These are phyloP conservation scores for Clamator glandarius DNA, from an alignment of 2,797 vertebrate species.

Conservation along the genomic window DNA sequence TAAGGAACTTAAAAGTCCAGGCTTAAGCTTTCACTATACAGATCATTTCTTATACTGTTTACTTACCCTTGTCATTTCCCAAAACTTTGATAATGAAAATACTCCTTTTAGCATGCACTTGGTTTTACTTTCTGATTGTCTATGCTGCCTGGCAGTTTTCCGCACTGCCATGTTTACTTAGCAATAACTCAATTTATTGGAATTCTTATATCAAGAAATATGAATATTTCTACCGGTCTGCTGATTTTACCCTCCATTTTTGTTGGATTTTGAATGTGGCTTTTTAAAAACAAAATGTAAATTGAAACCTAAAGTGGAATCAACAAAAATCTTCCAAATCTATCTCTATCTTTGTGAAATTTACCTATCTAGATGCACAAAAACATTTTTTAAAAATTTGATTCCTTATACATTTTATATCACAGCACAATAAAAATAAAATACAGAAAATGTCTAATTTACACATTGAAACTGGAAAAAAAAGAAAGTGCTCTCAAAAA, in stretches of 20 bases:
- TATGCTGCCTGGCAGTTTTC: not conserved
- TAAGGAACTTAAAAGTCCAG: not conserved
- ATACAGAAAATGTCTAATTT: not conserved
- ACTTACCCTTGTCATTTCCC: not conserved
- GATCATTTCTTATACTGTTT: not conserved
- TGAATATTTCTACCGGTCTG: not conserved
- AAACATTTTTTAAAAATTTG: not conserved
- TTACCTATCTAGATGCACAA: not conserved
- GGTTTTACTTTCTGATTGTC: not conserved
- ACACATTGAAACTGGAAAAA: not conserved
- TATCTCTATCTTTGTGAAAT: not conserved
- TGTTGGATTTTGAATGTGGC: not conserved
- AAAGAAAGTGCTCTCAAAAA: not conserved
- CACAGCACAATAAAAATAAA: not conserved
- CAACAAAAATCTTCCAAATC: not conserved
- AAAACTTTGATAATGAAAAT: not conserved
- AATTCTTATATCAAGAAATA: not conserved
- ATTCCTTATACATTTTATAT: not conserved
- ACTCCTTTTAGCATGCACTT: accelerated
- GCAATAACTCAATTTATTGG: not conserved
- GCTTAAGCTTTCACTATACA: not conserved
- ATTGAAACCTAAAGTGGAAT: not conserved
- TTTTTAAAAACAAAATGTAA: not conserved
- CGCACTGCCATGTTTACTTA: not conserved
- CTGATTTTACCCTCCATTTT: not conserved